Evolutionary conservation across 2,113 vertebrate species (phyloP), one percentile per base, ranked within the genome.

Genomic region (Trogon melanurus): DNA sequence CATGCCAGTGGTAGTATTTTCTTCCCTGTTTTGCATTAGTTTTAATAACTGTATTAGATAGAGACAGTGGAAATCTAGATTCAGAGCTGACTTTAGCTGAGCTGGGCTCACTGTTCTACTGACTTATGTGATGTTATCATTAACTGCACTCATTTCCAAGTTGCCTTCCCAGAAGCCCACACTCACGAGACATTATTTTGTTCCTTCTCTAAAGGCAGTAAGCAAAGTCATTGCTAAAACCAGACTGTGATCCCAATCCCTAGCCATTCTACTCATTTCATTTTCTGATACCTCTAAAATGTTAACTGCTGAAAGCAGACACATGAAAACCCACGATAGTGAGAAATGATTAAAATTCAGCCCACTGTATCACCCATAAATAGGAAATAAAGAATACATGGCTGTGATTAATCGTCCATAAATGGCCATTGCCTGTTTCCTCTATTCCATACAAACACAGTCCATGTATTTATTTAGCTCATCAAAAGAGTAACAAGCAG

Each of bases 291-390:
- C 51, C 91, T 83, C 62, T 71, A 32, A 95, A 94, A 73, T 30
- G 67, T 92, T 97, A 96, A 95, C 65, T 74, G 75, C 84, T 92
- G 84, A 90, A 81, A 93, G 79, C 71, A 92, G 85, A 89, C 93
- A 84, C 54, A 29, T 47, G 88, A 95, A 91, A 92, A 76, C 69
- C 36, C 32, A 26, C 88, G 73, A 16, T 2, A 71, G 51, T n/a
- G 74, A 91, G 75, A 92, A 88, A 88, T 95, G 79, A 92, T 97
- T 97, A 92, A 91, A 96, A 97, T 97, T 95, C 94, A 96, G 74
- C 51, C 90, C 85, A 80, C 65, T 86, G 50, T 92, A 67, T 74
- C 88, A 86, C 85, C 72, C 62, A 45, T 95, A 97, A 97, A 97
- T 91, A 95, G 93, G 91, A 97, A 96, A 96, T 96, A 94, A 95